Base-by-base conservation (phyloP, 2,888 invertebrate genomes). In the Pocota personata region DNA sequence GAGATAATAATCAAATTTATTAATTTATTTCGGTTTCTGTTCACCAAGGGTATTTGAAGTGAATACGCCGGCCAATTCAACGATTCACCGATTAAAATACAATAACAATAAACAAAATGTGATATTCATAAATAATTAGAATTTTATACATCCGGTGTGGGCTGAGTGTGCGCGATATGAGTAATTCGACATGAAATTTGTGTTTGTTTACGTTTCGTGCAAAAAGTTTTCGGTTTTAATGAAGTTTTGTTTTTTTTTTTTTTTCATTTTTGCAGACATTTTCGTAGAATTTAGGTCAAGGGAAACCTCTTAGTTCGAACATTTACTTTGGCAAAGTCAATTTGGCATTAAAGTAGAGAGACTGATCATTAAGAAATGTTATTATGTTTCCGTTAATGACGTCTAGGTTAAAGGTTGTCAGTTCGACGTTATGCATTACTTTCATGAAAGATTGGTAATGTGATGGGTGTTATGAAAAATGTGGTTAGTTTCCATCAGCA, bases 81-180 rank as follows among this genome's bases (percentile, higher is more conserved):
- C 52, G 35, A 55, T 55, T 52, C 32, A 35, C 32, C 52, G 35
- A 67, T 67, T 67, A 67, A 67, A 67, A 67, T 40, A 35, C 66
- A 66, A 66, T 40, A 55, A 67, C 57, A 62, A 64, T 16, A 55
- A 46, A 40, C 69, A 69, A 57, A 69, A 24, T 27, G 40, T 30
- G 43, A 43, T 69, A 24, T 57, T 57, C 69, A 32, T 46, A 57
- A 71, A 71, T 21, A 60, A 73, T 60, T 60, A 73, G 60, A 60
- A 73, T 73, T n/a, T 19, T 27, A 46, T 37, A 62, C 72, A 73
- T 73, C 72, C 72, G 72, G 50, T 73, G 72, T 37, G 72, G 72
- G 48, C 7, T 48, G 46, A 19, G 6, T 46, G 21, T 12, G 32
- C 32, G 6, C 40, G 14, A n/a, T 30, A 21, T 64, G 48, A 64